Conservation (phyloP, 2,797 vertebrate species). For the Chrosomus eos region DNA sequence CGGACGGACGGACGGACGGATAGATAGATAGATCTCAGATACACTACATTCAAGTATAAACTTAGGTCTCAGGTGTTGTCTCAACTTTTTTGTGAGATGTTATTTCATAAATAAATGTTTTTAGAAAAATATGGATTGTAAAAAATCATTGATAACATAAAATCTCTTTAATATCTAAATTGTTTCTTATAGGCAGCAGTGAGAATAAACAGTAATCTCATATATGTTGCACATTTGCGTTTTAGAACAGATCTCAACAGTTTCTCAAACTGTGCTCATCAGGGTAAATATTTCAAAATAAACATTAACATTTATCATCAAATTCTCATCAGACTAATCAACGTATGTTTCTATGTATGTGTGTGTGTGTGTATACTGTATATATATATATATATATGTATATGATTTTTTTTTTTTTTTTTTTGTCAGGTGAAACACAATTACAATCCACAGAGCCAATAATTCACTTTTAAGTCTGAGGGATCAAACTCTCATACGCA, state of each 20-base stretch:
- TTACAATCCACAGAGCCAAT: slow-evolving; percentile 30
- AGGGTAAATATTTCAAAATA: too few species aligned
- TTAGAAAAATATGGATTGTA: neutral
- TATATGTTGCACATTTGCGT: too few species aligned
- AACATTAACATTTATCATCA: neutral
- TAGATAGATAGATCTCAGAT: neutral
- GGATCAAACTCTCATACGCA: slow-evolving; percentile 10
- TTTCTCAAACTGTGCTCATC: too few species aligned
- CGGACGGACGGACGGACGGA: neutral
- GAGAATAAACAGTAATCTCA: neutral
- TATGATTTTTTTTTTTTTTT: neutral
- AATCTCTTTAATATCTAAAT: neutral
- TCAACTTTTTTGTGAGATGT: too few species aligned
- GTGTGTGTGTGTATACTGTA: too few species aligned
- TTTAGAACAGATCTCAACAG: too few species aligned
- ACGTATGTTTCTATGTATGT: too few species aligned
- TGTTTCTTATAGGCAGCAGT: neutral
- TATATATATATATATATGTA: too few species aligned
- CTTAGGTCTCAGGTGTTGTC: too few species aligned
- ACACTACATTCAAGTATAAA: neutral
- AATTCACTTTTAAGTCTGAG: slow-evolving; percentile 42
- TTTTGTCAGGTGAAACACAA: slow-evolving; percentile 34
- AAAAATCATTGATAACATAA: neutral
- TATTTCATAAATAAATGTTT: neutral
- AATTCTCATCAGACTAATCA: too few species aligned